Percentiles rank a stretch among this genome's conserved stretches.
Evolutionary conservation across 2,888 invertebrate species (phyloP).

Genomic region (Dryocosmus kuriphilus): DNA sequence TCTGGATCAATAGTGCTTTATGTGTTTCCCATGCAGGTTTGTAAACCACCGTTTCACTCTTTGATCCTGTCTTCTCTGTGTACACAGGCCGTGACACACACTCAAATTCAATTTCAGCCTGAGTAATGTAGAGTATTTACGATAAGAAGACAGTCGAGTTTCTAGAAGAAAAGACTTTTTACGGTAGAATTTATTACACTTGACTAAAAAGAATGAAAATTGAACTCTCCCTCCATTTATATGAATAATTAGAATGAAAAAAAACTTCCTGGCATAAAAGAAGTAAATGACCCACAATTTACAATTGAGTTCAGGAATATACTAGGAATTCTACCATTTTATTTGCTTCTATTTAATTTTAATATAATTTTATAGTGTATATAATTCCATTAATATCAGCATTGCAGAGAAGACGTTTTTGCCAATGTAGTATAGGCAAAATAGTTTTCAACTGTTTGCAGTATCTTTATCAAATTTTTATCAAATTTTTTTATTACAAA

Average conservation of each 20-base stretch:
- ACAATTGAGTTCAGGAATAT: no score
- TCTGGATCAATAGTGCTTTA: constrained; percentile 33
- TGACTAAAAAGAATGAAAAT: constrained; percentile 10
- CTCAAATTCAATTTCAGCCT: constrained; percentile 19
- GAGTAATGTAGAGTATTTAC: constrained; percentile 14
- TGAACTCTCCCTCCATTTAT: background rate
- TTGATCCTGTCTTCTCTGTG: constrained; percentile 4
- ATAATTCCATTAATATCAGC: no score
- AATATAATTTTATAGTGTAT: no score
- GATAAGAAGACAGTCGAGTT: constrained; percentile 18
- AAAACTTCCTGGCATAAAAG: background rate
- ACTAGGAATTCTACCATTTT: no score
- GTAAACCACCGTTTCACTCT: constrained; percentile 4
- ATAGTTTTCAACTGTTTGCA: no score
- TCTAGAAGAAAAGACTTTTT: background rate
- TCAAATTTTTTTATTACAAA: no score
- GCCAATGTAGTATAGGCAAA: no score
- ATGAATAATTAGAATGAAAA: background rate
- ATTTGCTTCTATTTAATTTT: no score
- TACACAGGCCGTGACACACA: constrained; percentile 7
- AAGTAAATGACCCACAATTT: no score
- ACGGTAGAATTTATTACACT: background rate
- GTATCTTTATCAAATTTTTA: no score
- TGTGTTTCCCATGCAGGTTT: constrained; percentile 22
- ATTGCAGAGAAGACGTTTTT: no score